phyloP scores from a whole-genome alignment of 2,113 vertebrate species.

The Mohoua ochrocephala region DNA sequence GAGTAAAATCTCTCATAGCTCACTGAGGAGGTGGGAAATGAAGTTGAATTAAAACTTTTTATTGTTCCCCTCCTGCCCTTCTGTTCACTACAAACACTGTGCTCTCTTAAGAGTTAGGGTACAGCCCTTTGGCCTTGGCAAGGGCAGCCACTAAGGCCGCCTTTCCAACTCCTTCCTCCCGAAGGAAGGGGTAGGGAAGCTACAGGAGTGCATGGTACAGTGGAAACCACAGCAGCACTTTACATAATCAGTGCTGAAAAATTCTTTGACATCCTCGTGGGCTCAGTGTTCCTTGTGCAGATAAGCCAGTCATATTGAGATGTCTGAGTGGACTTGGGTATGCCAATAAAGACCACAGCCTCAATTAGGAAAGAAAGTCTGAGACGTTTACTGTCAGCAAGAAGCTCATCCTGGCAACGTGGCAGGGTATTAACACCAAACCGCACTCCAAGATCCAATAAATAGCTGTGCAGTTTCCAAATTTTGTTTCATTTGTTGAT shows the following conservation, averaged over 20 bases:
- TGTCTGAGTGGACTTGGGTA: background rate
- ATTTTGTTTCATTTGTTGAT: background rate
- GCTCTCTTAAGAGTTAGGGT: background rate
- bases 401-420: background rate
- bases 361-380: background rate
- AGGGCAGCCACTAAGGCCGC: rapidly evolving
- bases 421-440: background rate
- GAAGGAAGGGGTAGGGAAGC: rapidly evolving
- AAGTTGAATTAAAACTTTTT: background rate
- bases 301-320: background rate
- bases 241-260: background rate
- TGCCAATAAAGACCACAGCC: background rate
- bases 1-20: background rate
- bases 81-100: background rate
- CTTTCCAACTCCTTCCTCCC: background rate
- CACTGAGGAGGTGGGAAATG: background rate
- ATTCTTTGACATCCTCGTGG: background rate
- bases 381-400: background rate
- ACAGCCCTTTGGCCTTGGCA: background rate
- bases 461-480: background rate
- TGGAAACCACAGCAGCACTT: background rate
- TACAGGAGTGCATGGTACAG: background rate
- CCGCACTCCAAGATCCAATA: background rate
- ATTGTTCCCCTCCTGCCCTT: background rate
- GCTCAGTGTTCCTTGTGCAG: background rate